These are phyloP conservation scores for Hippocampus zosterae DNA, from an alignment of 2,113 vertebrate species.

Conservation along the genomic window DNA sequence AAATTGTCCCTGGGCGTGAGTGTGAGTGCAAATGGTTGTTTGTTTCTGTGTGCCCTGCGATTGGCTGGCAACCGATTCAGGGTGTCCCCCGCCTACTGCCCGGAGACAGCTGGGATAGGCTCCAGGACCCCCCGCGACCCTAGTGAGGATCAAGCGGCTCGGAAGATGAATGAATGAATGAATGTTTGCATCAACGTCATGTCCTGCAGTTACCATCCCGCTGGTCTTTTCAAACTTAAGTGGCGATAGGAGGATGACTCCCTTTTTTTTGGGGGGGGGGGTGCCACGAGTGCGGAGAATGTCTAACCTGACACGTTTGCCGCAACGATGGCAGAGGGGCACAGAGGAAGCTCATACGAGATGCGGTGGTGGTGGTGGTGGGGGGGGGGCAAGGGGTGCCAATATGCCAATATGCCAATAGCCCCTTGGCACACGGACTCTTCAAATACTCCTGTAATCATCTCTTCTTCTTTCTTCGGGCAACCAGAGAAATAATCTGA, in stretches of 20 bases:
- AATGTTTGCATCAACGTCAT: slow-evolving; percentile 29
- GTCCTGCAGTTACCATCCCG: slow-evolving; percentile 47
- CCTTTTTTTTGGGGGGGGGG: not conserved
- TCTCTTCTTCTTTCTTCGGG: slow-evolving; percentile 39
- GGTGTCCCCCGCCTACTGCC: too few relatives aligned
- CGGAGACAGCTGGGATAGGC: too few relatives aligned
- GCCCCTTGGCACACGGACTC: slow-evolving; percentile 41
- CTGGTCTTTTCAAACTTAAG: slow-evolving; percentile 39
- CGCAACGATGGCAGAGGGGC: slow-evolving; percentile 9
- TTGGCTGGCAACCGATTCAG: too few relatives aligned
- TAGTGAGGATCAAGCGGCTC: too few relatives aligned
- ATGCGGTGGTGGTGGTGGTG: not conserved
- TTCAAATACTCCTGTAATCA: slow-evolving; percentile 55
- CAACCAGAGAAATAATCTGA: too few relatives aligned
- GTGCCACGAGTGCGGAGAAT: slow-evolving; percentile 21
- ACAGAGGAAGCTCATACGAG: slow-evolving; percentile 15
- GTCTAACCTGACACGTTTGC: slow-evolving; percentile 49
- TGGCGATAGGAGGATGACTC: not conserved
- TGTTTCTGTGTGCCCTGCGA: too few relatives aligned
- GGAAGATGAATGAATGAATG: too few relatives aligned
- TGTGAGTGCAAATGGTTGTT: too few relatives aligned
- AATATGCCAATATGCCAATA: slow-evolving; percentile 60
- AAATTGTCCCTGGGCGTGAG: too few relatives aligned
- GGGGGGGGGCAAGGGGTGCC: not conserved
- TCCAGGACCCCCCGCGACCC: too few relatives aligned